Percentiles rank a stretch among this genome's conserved stretches.
phyloP scores from a whole-genome alignment of 2,797 vertebrate species.

The Dipus sagitta region DNA sequence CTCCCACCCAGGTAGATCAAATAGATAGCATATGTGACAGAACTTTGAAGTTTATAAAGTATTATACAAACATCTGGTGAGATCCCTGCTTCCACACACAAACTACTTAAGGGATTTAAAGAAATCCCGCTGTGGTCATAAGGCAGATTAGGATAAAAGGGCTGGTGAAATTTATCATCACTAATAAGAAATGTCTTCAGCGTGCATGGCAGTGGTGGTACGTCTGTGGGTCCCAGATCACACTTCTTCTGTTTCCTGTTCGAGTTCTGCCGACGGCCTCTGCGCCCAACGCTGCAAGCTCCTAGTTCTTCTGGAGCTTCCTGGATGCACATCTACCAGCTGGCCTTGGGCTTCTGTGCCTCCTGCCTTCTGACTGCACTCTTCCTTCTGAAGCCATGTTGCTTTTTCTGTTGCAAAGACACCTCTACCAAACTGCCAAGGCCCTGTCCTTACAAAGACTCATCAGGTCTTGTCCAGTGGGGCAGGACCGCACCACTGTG shows the following conservation, averaged over 20 bases:
- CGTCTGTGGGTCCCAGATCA: conserved; percentile 37
- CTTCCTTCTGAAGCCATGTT: conserved; percentile 15
- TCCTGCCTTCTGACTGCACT: conserved; percentile 11
- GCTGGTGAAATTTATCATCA: conserved; percentile 19
- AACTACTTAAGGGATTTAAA: conserved; percentile 57
- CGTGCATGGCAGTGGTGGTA: not conserved
- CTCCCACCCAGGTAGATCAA: conserved; percentile 37
- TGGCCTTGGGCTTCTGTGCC: conserved; percentile 1
- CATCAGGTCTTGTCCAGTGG: not conserved
- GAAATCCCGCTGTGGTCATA: conserved; percentile 55
- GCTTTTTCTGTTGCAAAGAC: conserved; percentile 38
- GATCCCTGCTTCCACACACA: conserved; percentile 51
- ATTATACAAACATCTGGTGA: conserved; percentile 39
- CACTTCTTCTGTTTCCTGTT: not conserved
- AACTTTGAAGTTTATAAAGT: conserved; percentile 62
- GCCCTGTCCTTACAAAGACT: not conserved
- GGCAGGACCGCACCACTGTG: not conserved
- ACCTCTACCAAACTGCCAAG: not conserved
- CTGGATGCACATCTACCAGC: conserved; percentile 13
- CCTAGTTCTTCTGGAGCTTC: not conserved
- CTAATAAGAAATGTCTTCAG: conserved; percentile 13
- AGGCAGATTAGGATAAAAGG: conserved; percentile 65
- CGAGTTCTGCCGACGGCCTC: not conserved
- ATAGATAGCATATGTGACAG: conserved; percentile 16
- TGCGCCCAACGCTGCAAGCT: not conserved